Base-by-base conservation (phyloP, 2,888 invertebrate species). In the Rhamnusium bicolor region DNA sequence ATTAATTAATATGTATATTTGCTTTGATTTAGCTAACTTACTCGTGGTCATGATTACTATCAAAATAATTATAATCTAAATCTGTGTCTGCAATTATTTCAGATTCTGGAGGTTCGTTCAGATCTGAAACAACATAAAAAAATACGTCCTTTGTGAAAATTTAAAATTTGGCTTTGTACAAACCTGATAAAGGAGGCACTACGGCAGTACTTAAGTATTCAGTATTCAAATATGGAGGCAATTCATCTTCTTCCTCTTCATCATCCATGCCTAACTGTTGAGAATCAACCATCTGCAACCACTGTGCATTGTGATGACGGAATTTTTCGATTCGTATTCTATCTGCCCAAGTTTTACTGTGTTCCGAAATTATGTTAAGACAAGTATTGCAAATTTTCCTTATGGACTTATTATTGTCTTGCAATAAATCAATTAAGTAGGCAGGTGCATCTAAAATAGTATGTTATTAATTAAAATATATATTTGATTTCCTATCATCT, bases 241-340 rank as follows among this genome's bases (percentile, higher is more conserved):
- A 87, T 83, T 93, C 93, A 77, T 92, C 91, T 80, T 93, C 93
- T 56, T 89, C 90, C 79, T 93, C 93, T 56, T 90, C 91, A 56
- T 88, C 89, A 60, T 87, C 87, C 1, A 85, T 85, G 46, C 86
- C 86, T 51, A 88, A 82, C 74, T 90, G 90, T 75, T 92, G 92
- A 73, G 90, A 90, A 88, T 98, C 97, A 47, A 99, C 96, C 94
- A 98, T 98, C 84, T 97, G 96, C 79, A 99, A 89, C 99, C 99
- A 99, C 86, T 99, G 98, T 0, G 96, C 96, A 88, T 99, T 99
- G 89, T 99, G 98, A 89, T 97, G 97, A n/a, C 97, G 93, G 89
- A 99, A 99, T 81, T 98, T 95, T 89, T 98, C 98, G 84, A 94
- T 90, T 90, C 96, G 96, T 74, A 99, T 97, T 83, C 96, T 92